Evolutionary conservation across 2,113 vertebrate genomes (phyloP), one percentile per base, ranked within the genome.

Genomic region (Morone chrysops): DNA sequence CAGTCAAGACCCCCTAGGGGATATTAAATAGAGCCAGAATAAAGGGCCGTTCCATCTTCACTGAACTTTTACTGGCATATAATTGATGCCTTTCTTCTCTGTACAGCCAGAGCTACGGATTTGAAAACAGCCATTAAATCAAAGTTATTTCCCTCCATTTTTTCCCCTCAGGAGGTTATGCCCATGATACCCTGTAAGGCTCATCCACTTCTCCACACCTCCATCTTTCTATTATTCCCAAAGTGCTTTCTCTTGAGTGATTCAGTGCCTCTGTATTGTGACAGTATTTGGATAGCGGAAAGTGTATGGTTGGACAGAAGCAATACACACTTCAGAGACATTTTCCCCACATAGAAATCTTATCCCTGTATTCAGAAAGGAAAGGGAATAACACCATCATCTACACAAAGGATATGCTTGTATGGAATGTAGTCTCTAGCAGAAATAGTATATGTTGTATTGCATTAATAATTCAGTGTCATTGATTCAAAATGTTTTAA

Each of bases 61-160:
- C 53, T 81, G 50, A 87, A 84, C 72, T 62, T 83, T 78, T 73
- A 86, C 72, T 65, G 70, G 41, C 36, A 48, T 77, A 67, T 85
- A 78, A 92, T 31, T 87, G 47, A 89, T 82, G 66, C 45, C 3
- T 70, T 78, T 85, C n/a, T 60, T 48, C 40, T 9, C 14, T 54
- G 31, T 62, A 43, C 61, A 57, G 48, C 73, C 70, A 76, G 18
- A 63, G 31, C 60, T 40, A 53, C 31, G 9, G 50, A 56, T 82
- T 71, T 76, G 22, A 87, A 83, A 87, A 88, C 66, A 83, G 71
- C 41, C 74, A 82, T 85, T 89, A 82, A 88, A 84, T 86, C 40
- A 79, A 62, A 75, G 74, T 75, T 61, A 62, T 75, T 83, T 74
- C 7, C 70, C 41, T 77, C 41, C 20, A 53, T 70, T 72, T 53